A percentile compares a stretch with the other conserved stretches of the same genome.
These are phyloP conservation scores for Bombus picipes DNA, from an alignment of 1,140 invertebrate species.

Conservation along the genomic window DNA sequence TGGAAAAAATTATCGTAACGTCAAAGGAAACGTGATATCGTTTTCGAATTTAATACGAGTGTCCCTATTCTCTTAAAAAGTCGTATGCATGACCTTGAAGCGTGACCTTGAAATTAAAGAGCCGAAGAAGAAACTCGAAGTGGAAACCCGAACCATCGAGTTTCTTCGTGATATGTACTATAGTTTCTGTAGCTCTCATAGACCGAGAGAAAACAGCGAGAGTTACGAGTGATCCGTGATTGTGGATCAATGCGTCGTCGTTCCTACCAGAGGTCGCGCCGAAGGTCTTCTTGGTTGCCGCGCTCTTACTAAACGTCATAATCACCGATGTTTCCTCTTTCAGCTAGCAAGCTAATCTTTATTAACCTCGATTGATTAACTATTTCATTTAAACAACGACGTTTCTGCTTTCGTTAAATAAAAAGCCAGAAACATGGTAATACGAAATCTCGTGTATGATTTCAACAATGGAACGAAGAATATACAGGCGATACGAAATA, in stretches of 20 bases:
- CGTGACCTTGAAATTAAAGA: slow-evolving; percentile 7
- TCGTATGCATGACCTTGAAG: not conserved
- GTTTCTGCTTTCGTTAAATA: not conserved
- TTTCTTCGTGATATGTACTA: slow-evolving; percentile 7
- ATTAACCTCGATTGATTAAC: not conserved
- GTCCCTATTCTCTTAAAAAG: not conserved
- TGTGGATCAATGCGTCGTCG: slow-evolving; percentile 32
- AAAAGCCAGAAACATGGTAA: not conserved
- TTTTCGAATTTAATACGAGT: too few relatives aligned
- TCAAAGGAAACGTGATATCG: too few relatives aligned
- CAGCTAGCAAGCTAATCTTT: not conserved
- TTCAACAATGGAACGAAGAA: too few relatives aligned
- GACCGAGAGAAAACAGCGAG: slow-evolving; percentile 18
- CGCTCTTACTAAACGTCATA: not conserved
- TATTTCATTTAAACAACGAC: too few relatives aligned
- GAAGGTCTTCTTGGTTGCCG: slow-evolving; percentile 37
- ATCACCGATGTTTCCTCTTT: not conserved
- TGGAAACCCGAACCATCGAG: not conserved
- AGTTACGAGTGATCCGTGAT: slow-evolving; percentile 36
- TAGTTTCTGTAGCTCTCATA: not conserved
- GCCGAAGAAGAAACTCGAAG: not conserved
- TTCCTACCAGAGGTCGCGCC: slow-evolving; percentile 29
- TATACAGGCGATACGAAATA: not conserved
- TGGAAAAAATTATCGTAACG: not conserved
- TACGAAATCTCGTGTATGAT: too few relatives aligned